Base-by-base conservation (phyloP, 2,797 vertebrate species). In the Spondyliosoma cantharus region DNA sequence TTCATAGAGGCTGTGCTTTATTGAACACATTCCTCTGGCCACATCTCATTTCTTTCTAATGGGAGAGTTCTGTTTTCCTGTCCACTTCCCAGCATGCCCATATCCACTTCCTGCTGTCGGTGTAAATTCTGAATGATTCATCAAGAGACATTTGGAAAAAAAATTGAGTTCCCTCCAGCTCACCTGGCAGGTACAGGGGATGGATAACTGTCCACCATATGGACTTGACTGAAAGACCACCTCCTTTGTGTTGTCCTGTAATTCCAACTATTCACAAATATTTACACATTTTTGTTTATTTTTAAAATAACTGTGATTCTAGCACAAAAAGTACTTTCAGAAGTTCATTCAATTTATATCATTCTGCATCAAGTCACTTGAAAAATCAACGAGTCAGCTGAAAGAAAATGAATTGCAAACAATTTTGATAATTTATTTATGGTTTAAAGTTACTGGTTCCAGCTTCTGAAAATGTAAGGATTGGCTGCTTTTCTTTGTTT, bases 241-340 rank as follows among this genome's bases (percentile, higher is more conserved):
- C 13, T 42, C 7, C n/a, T 32, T 24, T 67, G 3, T 53, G 32
- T 22, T 54, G 14, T 25, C 3, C 11, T 20, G 13, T 32, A 27
- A 32, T 46, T 29, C 20, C 37, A 37, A 37, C 9, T 11, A 37
- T 37, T 37, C 37, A 37, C 11, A 37, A 37, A 37, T 37, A 8
- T 37, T 37, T 37, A 37, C 37, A 52, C 19, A n/a, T 2, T 32
- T 6, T 62, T 61, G 3, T 54, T 68, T 13, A 11, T 54, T 37
- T 62, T 68, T 29, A 2, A 68, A 42, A 59, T 58, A 2, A 61
- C 25, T 12, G n/a, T 5, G 25, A 19, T 20, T 76, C 25, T 62
- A 48, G 20, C 16, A 37, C 49, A 56, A 70, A 54, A 56, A 48
- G 45, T 6, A 25, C 43, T 29, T 61, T 81, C n/a, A 69, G 27